A percentile compares a stretch with the other conserved stretches of the same genome.
These are phyloP conservation scores for Bubo scandiacus DNA, from an alignment of 2,113 vertebrate species.

Conservation along the genomic window DNA sequence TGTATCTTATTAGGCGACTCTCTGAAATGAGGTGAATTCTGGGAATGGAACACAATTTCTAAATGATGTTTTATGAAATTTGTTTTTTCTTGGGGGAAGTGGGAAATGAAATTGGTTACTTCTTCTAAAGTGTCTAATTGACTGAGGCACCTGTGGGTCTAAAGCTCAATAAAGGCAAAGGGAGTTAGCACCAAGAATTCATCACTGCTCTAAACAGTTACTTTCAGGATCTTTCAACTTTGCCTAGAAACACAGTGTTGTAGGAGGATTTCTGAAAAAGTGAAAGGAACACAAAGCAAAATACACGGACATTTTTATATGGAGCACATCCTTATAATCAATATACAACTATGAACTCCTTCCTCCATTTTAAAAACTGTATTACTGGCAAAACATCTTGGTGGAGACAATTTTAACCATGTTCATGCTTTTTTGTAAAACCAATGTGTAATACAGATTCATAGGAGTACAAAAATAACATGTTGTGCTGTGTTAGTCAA, in stretches of 20 bases:
- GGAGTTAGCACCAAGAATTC: background rate
- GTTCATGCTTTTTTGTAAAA: background rate
- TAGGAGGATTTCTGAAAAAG: background rate
- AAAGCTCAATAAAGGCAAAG: background rate
- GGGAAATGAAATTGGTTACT: background rate
- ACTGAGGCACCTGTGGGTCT: background rate
- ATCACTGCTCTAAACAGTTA: background rate
- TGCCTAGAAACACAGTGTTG: background rate
- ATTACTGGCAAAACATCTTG: background rate
- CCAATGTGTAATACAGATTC: background rate
- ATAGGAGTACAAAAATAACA: background rate
- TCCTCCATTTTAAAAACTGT: background rate
- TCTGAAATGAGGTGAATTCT: background rate
- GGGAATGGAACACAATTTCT: background rate
- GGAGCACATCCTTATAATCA: background rate
- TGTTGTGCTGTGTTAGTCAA: background rate
- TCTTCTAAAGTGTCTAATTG: background rate
- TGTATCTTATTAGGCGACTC: background rate
- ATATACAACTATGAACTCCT: background rate
- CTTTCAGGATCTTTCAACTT: background rate
- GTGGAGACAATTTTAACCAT: background rate
- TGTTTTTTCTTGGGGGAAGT: no score
- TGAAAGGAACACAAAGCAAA: background rate
- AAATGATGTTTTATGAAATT: fast-evolving
- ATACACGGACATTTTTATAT: background rate